Conservation (phyloP, 2,888 invertebrate species). For the Dasysyrphus albostriatus region DNA sequence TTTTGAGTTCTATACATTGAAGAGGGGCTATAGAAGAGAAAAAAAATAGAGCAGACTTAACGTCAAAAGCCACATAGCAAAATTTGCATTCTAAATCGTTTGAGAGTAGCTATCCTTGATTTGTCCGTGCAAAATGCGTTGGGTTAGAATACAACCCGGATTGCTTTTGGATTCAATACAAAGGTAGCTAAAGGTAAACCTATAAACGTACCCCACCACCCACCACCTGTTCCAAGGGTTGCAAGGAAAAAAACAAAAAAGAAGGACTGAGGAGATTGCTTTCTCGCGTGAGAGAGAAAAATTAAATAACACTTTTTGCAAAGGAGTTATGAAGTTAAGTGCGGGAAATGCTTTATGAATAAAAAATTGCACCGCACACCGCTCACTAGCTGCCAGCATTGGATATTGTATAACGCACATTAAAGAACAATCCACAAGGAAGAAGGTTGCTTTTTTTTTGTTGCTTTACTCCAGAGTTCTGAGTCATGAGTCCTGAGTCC, state of each 20-base stretch:
- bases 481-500: slow-evolving; percentile 4
- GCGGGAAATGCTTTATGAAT: slow-evolving; percentile 67
- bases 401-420: slow-evolving; percentile 35
- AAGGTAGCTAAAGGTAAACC: not conserved
- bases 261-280: not conserved
- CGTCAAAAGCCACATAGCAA: slow-evolving; percentile 7
- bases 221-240: not conserved
- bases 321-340: slow-evolving; percentile 67
- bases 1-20: not conserved
- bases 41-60: not conserved
- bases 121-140: slow-evolving; percentile 21
- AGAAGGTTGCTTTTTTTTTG: slow-evolving; percentile 6
- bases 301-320: slow-evolving; percentile 58
- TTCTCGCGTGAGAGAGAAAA: slow-evolving; percentile 61
- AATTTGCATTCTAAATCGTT: slow-evolving; percentile 56
- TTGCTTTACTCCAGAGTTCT: not conserved
- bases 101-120: slow-evolving; percentile 50
- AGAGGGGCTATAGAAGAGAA: not conserved
- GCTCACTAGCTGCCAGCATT: not conserved
- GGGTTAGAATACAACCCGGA: not conserved
- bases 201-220: not conserved
- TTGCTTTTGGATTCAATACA: slow-evolving; percentile 29
- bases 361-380: slow-evolving; percentile 55
- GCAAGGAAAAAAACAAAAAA: not conserved
- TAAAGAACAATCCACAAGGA: slow-evolving; percentile 16